phyloP scores from a whole-genome alignment of 2,113 vertebrate species.

The Montifringilla adamsi region DNA sequence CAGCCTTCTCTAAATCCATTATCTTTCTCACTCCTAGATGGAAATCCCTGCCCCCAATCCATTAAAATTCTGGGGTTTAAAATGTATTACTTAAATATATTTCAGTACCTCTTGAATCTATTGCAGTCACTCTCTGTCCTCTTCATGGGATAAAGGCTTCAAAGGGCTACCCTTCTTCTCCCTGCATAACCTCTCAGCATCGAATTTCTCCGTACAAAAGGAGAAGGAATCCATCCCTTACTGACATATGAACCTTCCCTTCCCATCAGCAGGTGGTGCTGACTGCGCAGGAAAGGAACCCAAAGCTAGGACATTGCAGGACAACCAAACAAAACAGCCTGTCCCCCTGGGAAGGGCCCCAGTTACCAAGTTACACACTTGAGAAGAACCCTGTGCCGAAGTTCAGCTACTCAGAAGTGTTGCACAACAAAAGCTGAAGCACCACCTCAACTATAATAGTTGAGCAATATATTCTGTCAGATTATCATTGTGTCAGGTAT shows the following conservation, averaged over 20 bases:
- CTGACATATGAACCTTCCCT: background rate
- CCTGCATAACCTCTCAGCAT: background rate
- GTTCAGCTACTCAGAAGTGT: background rate
- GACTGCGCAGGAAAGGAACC: background rate
- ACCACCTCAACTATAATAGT: background rate
- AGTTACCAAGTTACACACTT: background rate
- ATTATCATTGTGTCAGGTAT: background rate
- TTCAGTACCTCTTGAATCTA: background rate
- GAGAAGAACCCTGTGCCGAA: background rate
- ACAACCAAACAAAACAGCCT: background rate
- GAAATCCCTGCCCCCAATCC: background rate
- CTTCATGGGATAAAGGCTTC: background rate
- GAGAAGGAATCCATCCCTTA: background rate
- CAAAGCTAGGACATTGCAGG: accelerated
- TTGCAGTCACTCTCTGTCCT: background rate
- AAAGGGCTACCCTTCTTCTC: background rate
- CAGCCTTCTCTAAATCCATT: background rate
- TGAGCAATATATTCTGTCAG: background rate
- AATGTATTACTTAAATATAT: background rate
- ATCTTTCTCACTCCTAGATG: background rate
- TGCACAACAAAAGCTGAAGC: background rate
- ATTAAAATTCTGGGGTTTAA: background rate
- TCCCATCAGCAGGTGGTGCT: slow-evolving; percentile 28
- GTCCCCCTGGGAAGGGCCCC: background rate
- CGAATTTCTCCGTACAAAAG: background rate